These are phyloP conservation scores for Idaea dimidiata DNA, from an alignment of 2,888 invertebrate species.

Conservation along the genomic window DNA sequence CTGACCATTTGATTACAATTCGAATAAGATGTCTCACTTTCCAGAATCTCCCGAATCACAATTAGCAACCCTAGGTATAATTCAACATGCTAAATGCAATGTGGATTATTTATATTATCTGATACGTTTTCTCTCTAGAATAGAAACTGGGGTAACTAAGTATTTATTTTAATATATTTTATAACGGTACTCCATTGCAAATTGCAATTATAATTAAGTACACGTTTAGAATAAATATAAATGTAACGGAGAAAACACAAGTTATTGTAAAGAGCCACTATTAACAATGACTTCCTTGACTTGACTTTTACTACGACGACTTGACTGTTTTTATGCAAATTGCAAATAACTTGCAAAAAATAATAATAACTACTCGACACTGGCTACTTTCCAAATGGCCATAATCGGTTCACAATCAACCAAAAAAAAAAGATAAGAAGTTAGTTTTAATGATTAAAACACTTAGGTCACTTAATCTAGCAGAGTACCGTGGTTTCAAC, in stretches of 20 bases:
- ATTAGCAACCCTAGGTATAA: background rate
- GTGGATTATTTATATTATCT: background rate
- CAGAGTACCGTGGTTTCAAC: no score
- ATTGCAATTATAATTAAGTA: background rate
- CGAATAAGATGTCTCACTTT: background rate
- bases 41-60: background rate
- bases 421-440: no score
- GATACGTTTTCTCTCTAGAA: background rate
- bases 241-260: background rate
- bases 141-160: background rate
- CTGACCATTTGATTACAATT: background rate
- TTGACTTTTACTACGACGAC: no score
- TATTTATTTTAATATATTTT: background rate
- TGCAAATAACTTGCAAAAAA: no score
- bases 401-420: no score
- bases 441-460: no score
- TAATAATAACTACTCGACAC: no score
- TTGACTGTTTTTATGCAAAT: no score
- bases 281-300: no score
- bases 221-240: background rate
- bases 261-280: no score
- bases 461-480: no score
- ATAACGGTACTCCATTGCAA: background rate
- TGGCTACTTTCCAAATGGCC: no score
- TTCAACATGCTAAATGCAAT: background rate